These are phyloP conservation scores for Luehdorfia chinensis DNA, from an alignment of 1,140 invertebrate species.

Conservation along the genomic window DNA sequence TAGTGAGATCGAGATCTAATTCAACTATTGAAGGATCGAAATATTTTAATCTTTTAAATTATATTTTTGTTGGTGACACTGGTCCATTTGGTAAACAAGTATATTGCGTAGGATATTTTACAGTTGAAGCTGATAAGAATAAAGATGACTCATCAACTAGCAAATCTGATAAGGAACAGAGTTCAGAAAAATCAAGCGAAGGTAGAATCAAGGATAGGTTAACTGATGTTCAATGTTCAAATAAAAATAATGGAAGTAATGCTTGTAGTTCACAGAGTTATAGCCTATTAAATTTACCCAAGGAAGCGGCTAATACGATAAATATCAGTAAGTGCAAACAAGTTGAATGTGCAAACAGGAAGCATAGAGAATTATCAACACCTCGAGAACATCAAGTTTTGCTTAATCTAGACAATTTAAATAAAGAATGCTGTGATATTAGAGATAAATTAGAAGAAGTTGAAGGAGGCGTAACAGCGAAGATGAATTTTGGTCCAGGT, in stretches of 20 bases:
- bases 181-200: conserved; percentile 16
- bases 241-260: conserved; percentile 23
- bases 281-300: conserved; percentile 37
- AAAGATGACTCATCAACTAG: conserved; percentile 20
- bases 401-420: conserved; percentile 38
- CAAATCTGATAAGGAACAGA: conserved; percentile 14
- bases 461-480: conserved; percentile 40
- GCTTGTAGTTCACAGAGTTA: conserved; percentile 28
- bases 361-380: conserved; percentile 29
- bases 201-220: conserved; percentile 35
- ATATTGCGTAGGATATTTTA: conserved; percentile 57
- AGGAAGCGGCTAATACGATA: no score
- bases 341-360: conserved; percentile 36
- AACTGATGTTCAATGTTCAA: conserved; percentile 37
- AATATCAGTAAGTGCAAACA: conserved; percentile 43
- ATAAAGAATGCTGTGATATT: conserved; percentile 40
- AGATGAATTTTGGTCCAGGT: conserved; percentile 43
- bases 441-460: conserved; percentile 42
- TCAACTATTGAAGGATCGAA: conserved; percentile 19
- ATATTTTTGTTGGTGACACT: conserved; percentile 43
- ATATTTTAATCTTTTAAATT: conserved; percentile 35
- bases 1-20: conserved; percentile 29
- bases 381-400: conserved; percentile 40
- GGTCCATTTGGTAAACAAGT: conserved; percentile 35
- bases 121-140: conserved; percentile 35